These are phyloP conservation scores for Cyanistes caeruleus DNA, from an alignment of 2,113 vertebrate genomes.

Conservation along the genomic window DNA sequence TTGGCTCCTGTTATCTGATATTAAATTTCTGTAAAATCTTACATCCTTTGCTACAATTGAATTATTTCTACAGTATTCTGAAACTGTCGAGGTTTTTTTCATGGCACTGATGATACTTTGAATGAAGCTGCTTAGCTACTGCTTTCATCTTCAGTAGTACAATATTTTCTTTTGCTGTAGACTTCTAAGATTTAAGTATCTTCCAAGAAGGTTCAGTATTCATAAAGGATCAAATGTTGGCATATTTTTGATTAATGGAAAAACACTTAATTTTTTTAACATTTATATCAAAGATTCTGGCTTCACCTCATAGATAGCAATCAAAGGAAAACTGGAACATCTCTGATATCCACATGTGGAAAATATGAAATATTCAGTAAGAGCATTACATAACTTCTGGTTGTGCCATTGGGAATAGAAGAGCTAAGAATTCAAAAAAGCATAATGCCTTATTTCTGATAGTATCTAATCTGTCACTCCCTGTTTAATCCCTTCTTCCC, in stretches of 20 bases:
- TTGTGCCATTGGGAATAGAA: not conserved
- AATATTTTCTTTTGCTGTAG: not conserved
- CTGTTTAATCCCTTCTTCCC: not conserved
- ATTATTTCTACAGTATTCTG: not conserved
- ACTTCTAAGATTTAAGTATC: not conserved
- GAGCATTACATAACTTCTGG: not conserved
- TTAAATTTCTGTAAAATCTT: not conserved
- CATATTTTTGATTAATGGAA: not conserved
- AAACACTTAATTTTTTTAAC: not conserved
- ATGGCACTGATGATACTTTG: not conserved
- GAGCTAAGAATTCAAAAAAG: not conserved
- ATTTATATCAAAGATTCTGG: not conserved
- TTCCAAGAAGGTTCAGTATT: not conserved
- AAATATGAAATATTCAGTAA: conserved; percentile 18
- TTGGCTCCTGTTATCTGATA: not conserved
- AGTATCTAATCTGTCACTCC: not conserved
- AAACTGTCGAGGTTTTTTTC: not conserved
- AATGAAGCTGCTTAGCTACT: not conserved
- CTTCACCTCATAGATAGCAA: not conserved
- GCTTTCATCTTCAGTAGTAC: not conserved
- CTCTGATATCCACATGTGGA: not conserved
- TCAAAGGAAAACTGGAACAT: conserved; percentile 24
- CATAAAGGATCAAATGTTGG: not conserved
- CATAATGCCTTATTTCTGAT: not conserved
- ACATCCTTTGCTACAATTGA: not conserved